These are phyloP conservation scores for Sitophilus oryzae DNA, from an alignment of 1,140 invertebrate species.

Conservation along the genomic window DNA sequence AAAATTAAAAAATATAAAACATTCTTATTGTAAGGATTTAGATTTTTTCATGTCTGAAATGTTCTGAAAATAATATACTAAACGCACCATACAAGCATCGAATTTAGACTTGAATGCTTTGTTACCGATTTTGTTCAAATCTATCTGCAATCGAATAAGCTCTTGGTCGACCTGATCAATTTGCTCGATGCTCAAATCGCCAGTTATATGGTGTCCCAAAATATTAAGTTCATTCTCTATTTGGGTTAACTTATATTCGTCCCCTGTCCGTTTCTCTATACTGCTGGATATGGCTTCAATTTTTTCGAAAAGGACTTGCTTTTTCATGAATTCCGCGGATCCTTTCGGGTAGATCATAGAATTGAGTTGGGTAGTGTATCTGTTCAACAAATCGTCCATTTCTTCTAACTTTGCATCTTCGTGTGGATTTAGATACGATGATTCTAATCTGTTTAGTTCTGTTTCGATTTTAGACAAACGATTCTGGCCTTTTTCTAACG, in stretches of 20 bases:
- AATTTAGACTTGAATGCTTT: background rate
- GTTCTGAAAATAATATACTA: too few relatives aligned
- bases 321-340: conserved; percentile 4
- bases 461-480: background rate
- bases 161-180: background rate
- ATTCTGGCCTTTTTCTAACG: background rate
- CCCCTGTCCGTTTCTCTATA: conserved; percentile 16
- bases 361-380: conserved; percentile 7
- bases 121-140: background rate
- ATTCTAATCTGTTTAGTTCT: background rate
- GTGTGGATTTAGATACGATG: background rate
- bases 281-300: conserved; percentile 15
- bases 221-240: conserved; percentile 10
- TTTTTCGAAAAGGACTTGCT: conserved; percentile 10
- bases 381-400: conserved; percentile 8
- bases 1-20: too few relatives aligned
- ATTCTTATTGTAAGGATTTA: too few relatives aligned
- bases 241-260: conserved; percentile 4
- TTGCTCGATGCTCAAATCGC: background rate
- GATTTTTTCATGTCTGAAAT: too few relatives aligned
- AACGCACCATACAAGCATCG: background rate
- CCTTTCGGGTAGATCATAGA: background rate
- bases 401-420: conserved; percentile 6
- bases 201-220: background rate
- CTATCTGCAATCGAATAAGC: background rate